phyloP scores from a whole-genome alignment of 2,113 vertebrate genomes.

The Xerus inauris region DNA sequence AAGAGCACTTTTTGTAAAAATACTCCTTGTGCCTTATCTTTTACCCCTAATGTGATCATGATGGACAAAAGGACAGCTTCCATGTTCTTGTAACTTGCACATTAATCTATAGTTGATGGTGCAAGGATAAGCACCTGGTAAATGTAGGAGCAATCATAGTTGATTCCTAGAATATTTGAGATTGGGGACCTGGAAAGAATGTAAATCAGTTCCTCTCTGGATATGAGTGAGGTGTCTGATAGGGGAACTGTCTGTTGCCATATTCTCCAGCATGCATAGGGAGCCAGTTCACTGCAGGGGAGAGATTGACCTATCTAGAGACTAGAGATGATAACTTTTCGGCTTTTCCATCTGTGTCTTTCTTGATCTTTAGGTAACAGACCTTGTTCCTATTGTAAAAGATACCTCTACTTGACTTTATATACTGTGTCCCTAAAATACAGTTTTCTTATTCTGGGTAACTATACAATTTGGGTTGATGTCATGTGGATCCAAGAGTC shows the following conservation, averaged over 20 bases:
- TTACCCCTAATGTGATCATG: not conserved
- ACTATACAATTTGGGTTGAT: not conserved
- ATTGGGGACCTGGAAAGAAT: not conserved
- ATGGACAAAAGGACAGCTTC: not conserved
- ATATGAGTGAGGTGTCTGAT: not conserved
- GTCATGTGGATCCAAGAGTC: not conserved
- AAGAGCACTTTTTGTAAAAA: not conserved
- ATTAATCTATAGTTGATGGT: not conserved
- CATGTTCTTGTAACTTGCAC: rapidly evolving
- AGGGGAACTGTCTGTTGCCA: not conserved
- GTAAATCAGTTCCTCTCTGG: not conserved
- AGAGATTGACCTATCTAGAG: not conserved
- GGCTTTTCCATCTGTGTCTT: not conserved
- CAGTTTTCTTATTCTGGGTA: not conserved
- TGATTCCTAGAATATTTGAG: not conserved
- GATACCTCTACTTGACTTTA: not conserved
- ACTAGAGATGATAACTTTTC: not conserved
- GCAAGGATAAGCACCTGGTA: not conserved
- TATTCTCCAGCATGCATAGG: not conserved
- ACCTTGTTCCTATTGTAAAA: not conserved
- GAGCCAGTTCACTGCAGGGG: not conserved
- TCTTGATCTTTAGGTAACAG: not conserved
- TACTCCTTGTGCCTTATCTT: not conserved
- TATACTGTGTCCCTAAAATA: not conserved
- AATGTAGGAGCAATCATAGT: not conserved